A percentile compares a stretch with the other conserved stretches of the same genome.
These are phyloP conservation scores for Ictalurus furcatus DNA, from an alignment of 2,113 vertebrate genomes.

Conservation along the genomic window DNA sequence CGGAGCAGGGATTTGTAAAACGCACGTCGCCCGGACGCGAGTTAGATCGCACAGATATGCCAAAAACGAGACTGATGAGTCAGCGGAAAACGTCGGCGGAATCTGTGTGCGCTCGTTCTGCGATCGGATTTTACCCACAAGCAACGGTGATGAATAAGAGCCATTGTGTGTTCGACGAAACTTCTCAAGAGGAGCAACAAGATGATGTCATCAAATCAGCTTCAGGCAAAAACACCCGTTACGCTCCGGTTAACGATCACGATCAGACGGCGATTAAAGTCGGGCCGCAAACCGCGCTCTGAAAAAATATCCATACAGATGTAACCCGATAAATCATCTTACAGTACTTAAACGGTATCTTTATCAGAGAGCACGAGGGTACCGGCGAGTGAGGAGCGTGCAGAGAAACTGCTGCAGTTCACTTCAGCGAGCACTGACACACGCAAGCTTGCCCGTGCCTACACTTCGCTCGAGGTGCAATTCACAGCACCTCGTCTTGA, in stretches of 20 bases:
- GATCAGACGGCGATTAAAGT: background rate
- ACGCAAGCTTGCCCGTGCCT: no score
- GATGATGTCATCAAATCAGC: background rate
- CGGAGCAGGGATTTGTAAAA: background rate
- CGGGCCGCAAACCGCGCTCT: background rate
- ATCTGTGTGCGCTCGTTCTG: background rate
- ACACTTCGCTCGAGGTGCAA: background rate
- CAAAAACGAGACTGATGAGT: background rate
- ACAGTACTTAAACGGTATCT: background rate
- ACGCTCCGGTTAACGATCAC: background rate
- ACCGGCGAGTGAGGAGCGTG: background rate
- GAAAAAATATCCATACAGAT: background rate
- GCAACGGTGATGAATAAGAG: background rate
- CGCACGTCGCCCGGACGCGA: background rate
- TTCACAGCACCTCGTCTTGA: background rate
- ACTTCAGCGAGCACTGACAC: background rate
- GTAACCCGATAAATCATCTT: background rate
- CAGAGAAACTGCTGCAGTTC: background rate
- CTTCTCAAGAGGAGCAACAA: background rate
- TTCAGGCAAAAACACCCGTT: background rate
- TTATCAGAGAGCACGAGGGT: background rate
- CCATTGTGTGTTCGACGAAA: background rate
- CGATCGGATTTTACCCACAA: background rate
- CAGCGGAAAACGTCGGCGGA: background rate
- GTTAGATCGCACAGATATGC: background rate